Evolutionary conservation across 2,113 vertebrate genomes (phyloP), one percentile per base, ranked within the genome.

Genomic region (Trichomycterus rosablanca): DNA sequence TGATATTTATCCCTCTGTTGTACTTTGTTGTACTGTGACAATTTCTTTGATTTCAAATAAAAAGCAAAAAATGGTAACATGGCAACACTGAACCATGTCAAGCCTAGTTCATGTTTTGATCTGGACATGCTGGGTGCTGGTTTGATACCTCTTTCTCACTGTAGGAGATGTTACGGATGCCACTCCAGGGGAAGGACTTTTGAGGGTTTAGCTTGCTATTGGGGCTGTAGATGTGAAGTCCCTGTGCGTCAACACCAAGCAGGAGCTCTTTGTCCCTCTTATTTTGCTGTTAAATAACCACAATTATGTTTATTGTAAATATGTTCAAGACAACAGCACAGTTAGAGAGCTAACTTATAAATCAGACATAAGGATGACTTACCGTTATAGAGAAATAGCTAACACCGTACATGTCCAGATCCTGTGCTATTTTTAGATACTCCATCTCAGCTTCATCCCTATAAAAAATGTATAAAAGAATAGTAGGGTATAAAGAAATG

Each of bases 361-460:
- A 28, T 63, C 2, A 70, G 12, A 72, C 63, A 62, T 24, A 20
- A 66, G 19, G 50, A 18, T 14, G 44, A 89, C 91, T 89, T 84
- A 93, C 91, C 62, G 89, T 88, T 43, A 96, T 91, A 23, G 90
- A 84, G 66, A 93, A 97, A 80, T 93, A 93, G 84, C 92, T 93
- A 74, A 97, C 87, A 14, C 93, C 93, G n/a, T 93, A 94, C 91
- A 94, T 93, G 71, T 94, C 91, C 7, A 71, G 87, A 76, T 95
- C 93, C 74, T 95, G 92, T 26, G 92, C 93, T 63, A 92, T 93
- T 85, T 95, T 95, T 50, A 94, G 74, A 70, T 97, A 95, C 74
- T 93, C 92, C 91, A 95, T 94, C 80, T 94, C 90, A 11, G 93
- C 93, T 73, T 96, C 91, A 59, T 95, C 91, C 80, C 91, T 93